A percentile compares a stretch with the other conserved stretches of the same genome.
Evolutionary conservation across 2,797 vertebrate species (phyloP).

Genomic region (Aplochiton taeniatus): DNA sequence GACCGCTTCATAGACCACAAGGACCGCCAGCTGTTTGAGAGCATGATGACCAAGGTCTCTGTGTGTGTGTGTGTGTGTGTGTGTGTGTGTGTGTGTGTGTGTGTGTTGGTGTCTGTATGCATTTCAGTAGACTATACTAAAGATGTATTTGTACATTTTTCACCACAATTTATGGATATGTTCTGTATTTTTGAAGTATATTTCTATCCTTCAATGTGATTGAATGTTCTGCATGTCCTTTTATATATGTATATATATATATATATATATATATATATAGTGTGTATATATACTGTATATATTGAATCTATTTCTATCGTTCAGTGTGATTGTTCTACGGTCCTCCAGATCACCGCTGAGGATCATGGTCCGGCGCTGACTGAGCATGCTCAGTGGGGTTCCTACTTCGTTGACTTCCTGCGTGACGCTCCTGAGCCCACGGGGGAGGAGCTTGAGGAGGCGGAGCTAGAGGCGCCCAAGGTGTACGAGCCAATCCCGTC

Average conservation of each 20-base stretch:
- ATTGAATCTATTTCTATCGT: no score
- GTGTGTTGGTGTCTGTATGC: neutral
- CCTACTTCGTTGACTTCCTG: conserved; percentile 84
- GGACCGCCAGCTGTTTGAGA: conserved; percentile 77
- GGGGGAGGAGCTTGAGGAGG: conserved; percentile 78
- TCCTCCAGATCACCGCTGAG: conserved; percentile 69
- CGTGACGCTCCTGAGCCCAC: conserved; percentile 74
- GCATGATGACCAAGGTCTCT: conserved; percentile 71
- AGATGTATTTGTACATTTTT: no score
- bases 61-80: neutral
- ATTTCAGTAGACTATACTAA: neutral
- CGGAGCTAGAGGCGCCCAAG: conserved; percentile 78
- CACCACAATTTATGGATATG: no score
- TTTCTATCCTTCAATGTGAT: no score
- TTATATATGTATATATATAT: no score
- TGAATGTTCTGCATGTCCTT: no score
- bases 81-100: conserved; percentile 12
- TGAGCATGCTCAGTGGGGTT: conserved; percentile 62
- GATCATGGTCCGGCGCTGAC: conserved; percentile 71
- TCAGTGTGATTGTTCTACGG: neutral
- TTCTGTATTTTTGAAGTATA: no score
- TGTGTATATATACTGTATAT: neutral
- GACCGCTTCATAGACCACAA: conserved; percentile 77
- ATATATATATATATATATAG: no score
- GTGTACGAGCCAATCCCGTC: conserved; percentile 82